Percentiles rank a stretch among this genome's conserved stretches.
phyloP scores from a whole-genome alignment of 2,888 invertebrate species.

The Eutolmus rufibarbis region DNA sequence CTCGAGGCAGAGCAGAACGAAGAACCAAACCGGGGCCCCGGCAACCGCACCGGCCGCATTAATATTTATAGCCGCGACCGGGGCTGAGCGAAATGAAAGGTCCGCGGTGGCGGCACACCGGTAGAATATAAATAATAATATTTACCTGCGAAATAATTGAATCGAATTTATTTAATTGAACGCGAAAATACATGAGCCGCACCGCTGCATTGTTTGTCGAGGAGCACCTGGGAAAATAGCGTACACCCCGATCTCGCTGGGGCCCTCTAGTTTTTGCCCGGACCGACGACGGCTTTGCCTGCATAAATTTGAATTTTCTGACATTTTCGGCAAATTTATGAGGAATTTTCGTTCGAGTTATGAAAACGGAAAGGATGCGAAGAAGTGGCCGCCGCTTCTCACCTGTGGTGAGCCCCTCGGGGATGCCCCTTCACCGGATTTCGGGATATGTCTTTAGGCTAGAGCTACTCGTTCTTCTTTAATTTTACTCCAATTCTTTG shows the following conservation, averaged over 20 bases:
- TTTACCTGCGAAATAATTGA: slow-evolving; percentile 36
- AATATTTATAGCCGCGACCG: slow-evolving; percentile 16
- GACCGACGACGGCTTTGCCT: neutral
- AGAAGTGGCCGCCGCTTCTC: neutral
- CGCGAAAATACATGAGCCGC: neutral
- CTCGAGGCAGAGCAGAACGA: neutral
- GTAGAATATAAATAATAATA: slow-evolving; percentile 25
- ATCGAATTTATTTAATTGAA: slow-evolving; percentile 38
- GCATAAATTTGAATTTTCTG: slow-evolving; percentile 33
- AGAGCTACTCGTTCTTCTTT: neutral
- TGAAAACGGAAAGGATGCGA: neutral
- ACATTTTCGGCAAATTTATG: slow-evolving; percentile 27
- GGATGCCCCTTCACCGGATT: neutral
- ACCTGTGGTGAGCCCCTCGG: neutral
- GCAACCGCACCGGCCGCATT: slow-evolving; percentile 6
- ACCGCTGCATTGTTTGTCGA: slow-evolving; percentile 1
- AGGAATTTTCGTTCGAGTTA: neutral
- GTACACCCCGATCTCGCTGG: neutral
- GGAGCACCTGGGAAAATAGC: slow-evolving; percentile 30
- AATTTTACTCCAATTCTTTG: no score
- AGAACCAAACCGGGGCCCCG: neutral
- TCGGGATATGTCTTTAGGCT: neutral
- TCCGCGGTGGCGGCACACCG: neutral
- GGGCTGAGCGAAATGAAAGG: neutral
- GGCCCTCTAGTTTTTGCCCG: neutral